phyloP scores from a whole-genome alignment of 1,140 invertebrate species.

The Teleopsis dalmanni region DNA sequence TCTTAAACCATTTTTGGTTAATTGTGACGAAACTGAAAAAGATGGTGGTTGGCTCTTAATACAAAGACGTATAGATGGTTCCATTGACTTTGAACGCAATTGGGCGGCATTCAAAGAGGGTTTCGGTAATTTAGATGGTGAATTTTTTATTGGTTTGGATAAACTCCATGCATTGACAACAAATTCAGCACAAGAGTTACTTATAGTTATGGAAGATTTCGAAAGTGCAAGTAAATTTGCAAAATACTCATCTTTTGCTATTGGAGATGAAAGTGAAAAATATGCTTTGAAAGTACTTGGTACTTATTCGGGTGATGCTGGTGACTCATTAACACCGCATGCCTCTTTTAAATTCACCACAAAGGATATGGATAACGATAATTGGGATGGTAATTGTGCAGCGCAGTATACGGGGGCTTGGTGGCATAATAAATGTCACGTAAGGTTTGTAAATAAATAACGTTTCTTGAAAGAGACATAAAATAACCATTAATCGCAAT shows the following conservation, averaged over 20 bases:
- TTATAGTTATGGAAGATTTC: neutral
- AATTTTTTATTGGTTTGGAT: neutral
- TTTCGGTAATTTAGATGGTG: neutral
- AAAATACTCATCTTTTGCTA: neutral
- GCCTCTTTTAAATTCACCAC: slow-evolving; percentile 1
- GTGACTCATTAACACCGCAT: neutral
- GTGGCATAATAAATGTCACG: neutral
- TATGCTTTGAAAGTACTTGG: neutral
- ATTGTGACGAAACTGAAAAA: neutral
- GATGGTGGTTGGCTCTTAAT: slow-evolving; percentile 1
- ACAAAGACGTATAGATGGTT: neutral
- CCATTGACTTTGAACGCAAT: neutral
- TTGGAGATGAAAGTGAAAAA: neutral
- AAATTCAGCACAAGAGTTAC: neutral
- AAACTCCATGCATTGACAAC: neutral
- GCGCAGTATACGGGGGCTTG: neutral
- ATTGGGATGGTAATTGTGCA: neutral
- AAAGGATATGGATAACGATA: neutral
- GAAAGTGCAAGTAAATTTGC: neutral
- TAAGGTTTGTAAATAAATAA: neutral
- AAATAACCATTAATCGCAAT: too few relatives aligned
- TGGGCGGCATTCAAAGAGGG: neutral
- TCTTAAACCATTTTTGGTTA: neutral
- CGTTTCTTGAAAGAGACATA: neutral
- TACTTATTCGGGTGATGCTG: neutral